Evolutionary conservation across 2,797 vertebrate species (phyloP).

Genomic region (Labeo calbasu): DNA sequence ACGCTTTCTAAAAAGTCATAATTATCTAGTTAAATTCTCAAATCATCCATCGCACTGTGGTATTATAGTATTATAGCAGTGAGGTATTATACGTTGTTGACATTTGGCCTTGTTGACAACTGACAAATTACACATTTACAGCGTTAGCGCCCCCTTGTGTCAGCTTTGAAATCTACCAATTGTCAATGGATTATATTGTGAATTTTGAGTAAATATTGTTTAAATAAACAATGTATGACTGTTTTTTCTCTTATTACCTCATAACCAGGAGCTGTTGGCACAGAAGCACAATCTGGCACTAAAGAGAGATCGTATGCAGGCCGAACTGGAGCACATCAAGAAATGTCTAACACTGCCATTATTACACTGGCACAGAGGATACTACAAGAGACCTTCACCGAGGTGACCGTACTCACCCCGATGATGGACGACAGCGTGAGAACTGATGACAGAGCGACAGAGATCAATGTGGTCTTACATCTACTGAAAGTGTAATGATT

Average conservation of each 20-base stretch:
- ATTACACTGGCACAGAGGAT: constrained; percentile 90
- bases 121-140: background rate
- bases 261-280: constrained; percentile 86
- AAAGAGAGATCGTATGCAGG: constrained; percentile 93
- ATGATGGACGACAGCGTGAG: constrained; percentile 15
- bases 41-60: background rate
- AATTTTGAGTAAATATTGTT: background rate
- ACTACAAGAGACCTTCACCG: constrained; percentile 94
- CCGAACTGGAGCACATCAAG: constrained; percentile 97
- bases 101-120: background rate
- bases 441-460: background rate
- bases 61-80: no score
- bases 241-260: background rate
- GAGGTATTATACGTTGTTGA: no score
- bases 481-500: background rate
- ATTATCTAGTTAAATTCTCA: background rate
- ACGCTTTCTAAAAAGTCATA: background rate
- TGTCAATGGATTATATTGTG: background rate
- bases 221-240: background rate
- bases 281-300: constrained; percentile 95
- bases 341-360: constrained; percentile 97
- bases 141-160: background rate
- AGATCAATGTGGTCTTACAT: background rate
- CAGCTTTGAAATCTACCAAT: background rate
- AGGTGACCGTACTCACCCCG: constrained; percentile 85